Conservation (phyloP, 2,113 vertebrate genomes). For the Oophaga pumilio region DNA sequence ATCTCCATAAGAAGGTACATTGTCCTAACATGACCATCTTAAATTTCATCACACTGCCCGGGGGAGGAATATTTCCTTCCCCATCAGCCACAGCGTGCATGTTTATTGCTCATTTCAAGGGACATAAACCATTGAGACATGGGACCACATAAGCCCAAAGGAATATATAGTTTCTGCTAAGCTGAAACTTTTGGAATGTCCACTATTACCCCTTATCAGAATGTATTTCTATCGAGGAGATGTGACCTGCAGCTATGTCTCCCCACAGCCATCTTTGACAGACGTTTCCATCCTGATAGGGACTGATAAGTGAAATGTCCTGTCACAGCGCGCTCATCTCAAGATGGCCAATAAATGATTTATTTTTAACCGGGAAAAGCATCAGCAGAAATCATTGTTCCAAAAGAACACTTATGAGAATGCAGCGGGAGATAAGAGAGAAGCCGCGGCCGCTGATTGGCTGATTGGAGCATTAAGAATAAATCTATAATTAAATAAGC, state of each 20-base stretch:
- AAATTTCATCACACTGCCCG: not conserved
- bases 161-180: not conserved
- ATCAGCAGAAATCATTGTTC: constrained; percentile 52
- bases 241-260: not conserved
- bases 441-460: not conserved
- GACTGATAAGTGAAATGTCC: not conserved
- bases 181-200: not conserved
- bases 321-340: constrained; percentile 20
- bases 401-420: constrained; percentile 45
- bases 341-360: constrained; percentile 39
- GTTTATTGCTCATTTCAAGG: constrained; percentile 26
- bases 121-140: constrained; percentile 2
- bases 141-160: not conserved
- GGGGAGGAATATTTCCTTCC: not conserved
- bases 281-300: constrained; percentile 3
- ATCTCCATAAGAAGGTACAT: not conserved
- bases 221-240: not conserved
- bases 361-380: constrained; percentile 29
- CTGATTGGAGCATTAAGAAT: not conserved
- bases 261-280: constrained; percentile 7
- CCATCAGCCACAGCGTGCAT: not conserved
- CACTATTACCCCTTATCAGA: constrained; percentile 9
- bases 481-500: constrained; percentile 41
- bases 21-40: not conserved
- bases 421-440: not conserved